Base-by-base conservation (phyloP, 2,113 vertebrate species). In the Alligator mississippiensis region DNA sequence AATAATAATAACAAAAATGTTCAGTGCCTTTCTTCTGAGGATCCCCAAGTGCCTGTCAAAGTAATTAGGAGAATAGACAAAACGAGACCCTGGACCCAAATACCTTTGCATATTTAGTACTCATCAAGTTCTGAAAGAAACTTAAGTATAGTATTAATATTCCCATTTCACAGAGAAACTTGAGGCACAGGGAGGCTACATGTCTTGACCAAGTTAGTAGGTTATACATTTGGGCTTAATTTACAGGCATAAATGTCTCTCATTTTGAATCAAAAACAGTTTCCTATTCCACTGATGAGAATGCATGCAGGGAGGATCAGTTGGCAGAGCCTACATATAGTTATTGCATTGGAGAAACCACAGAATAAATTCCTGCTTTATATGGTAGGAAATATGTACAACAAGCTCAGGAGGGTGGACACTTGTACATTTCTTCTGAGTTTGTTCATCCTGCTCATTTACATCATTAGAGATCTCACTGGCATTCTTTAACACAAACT, bases 401-500 rank as follows among this genome's bases (percentile, higher is more conserved):
- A 24, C 25, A 62, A 61, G 64, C 34, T 89, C 90, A 89, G 85
- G 72, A 60, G 1, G 10, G 21, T 8, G 28, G 54, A 57, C 76
- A 92, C 90, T 54, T 54, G 61, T 64, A 78, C n/a, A 24, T 84
- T 77, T 87, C 85, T 88, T 84, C 77, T 38, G 57, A 54, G 58
- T 2, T 94, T 64, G 18, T 80, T 93, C 60, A 58, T 30, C n/a
- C 54, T 82, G 0, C n/a, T 84, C 11, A 0, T 28, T 2, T 64
- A 55, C 84, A 83, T 61, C 60, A 22, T 94, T 78, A 84, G 81
- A 93, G 83, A 60, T 24, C 63, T 95, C 22, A 17, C 24, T 88
- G 80, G 66, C 82, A 76, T 63, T 89, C 75, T 84, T 82, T 59
- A 95, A 77, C 96, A 97, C 91, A 90, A 89, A 94, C 78, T 77